These are phyloP conservation scores for Bembecia ichneumoniformis DNA, from an alignment of 2,888 invertebrate species.

Conservation along the genomic window DNA sequence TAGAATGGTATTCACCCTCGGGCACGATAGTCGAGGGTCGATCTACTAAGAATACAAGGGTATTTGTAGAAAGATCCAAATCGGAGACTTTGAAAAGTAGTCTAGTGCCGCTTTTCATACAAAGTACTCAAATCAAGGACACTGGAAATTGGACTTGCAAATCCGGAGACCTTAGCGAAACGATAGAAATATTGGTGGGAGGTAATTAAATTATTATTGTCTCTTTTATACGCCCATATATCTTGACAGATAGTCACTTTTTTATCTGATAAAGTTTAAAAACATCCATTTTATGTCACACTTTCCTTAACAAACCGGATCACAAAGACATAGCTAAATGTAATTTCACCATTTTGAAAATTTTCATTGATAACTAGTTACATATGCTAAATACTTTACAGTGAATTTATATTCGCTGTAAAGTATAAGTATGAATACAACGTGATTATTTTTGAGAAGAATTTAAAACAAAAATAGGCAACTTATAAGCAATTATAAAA, in stretches of 20 bases:
- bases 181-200: conserved; percentile 48
- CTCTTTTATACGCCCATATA: background rate
- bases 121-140: conserved; percentile 37
- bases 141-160: conserved; percentile 61
- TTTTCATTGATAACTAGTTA: too few species aligned
- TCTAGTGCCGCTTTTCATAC: conserved; percentile 42
- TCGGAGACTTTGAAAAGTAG: conserved; percentile 15
- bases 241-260: conserved; percentile 1
- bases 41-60: conserved; percentile 35
- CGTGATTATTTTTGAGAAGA: too few species aligned
- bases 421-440: too few species aligned
- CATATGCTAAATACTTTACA: too few species aligned
- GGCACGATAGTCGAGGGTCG: conserved; percentile 31
- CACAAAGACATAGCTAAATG: too few species aligned
- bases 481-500: too few species aligned
- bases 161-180: conserved; percentile 40
- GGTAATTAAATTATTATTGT: conserved; percentile 20
- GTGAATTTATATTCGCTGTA: too few species aligned
- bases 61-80: conserved; percentile 37
- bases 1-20: conserved; percentile 46
- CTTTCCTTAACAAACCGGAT: background rate
- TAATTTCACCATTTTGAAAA: too few species aligned
- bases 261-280: conserved; percentile 2
- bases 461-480: too few species aligned
- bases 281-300: too few species aligned